These are phyloP conservation scores for Dromococcyx pavoninus DNA, from an alignment of 2,797 vertebrate species.

Conservation along the genomic window DNA sequence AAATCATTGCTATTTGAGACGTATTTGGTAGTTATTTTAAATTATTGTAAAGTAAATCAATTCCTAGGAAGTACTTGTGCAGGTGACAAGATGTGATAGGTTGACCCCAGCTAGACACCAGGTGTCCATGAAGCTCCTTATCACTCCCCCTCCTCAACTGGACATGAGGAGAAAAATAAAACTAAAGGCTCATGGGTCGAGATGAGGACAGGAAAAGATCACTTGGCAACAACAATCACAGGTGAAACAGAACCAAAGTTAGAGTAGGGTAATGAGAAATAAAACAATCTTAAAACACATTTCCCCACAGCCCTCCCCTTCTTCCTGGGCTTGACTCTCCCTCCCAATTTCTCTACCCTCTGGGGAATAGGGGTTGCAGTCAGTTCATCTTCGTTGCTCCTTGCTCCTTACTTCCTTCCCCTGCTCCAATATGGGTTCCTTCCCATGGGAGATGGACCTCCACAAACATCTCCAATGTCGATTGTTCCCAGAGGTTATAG, in stretches of 20 bases:
- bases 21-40: background rate
- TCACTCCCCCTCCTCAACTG: background rate
- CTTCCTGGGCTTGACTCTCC: background rate
- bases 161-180: background rate
- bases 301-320: no score
- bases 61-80: background rate
- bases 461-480: no score
- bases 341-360: accelerated
- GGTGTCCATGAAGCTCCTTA: background rate
- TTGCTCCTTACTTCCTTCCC: background rate
- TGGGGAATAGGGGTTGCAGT: accelerated
- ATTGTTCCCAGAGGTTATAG: no score
- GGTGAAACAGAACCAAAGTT: background rate
- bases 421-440: background rate
- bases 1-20: background rate
- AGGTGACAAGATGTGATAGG: background rate
- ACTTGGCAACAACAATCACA: accelerated
- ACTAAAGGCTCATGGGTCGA: accelerated
- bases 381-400: background rate
- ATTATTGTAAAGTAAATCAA: background rate
- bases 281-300: background rate
- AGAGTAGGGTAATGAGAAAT: background rate
- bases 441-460: no score
- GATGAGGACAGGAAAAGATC: background rate
- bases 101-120: background rate